Base-by-base conservation (phyloP, 2,888 invertebrate genomes). In the Aquatica leii region DNA sequence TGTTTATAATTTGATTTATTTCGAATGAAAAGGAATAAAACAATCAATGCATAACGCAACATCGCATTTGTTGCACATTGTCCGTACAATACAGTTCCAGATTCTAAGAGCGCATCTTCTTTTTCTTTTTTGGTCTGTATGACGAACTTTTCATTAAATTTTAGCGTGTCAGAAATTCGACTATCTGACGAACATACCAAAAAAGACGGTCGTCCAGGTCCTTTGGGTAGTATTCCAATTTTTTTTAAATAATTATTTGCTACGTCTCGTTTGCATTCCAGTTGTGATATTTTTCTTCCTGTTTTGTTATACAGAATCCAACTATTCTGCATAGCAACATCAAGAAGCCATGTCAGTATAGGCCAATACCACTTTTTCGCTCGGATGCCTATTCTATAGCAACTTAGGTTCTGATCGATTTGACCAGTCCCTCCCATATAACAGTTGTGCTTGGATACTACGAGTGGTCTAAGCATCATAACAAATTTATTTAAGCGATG, bases 331-430 rank as follows among this genome's bases (percentile, higher is more conserved):
- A n/a, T n/a, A n/a, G 69, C 66, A 17, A 63, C 66, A 62, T 71
- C 62, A 12, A 71, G 31, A 8, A 69, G 15, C 59, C 69, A 71
- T 12, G 67, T 70, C 40, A 71, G 66, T 34, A 72, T 56, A 1
- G 69, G 62, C 65, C 70, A 71, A 24, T 66, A 74, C 67, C 71
- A 73, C 59, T 73, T 73, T 66, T 74, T 75, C 5, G 68, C 70
- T 51, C 73, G 65, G 50, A 74, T 69, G 34, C 66, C 62, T 14
- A 74, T 73, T 31, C 70, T 65, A 46, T 73, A 72, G n/a, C 41
- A 40, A 14, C 48, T 49, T 51, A 74, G 53, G 61, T 73, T 71
- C 65, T 65, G 54, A 52, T 70, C 73, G 66, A 66, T 68, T 55
- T 69, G 53, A 46, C 64, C 66, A 6, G 58, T n/a, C n/a, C n/a